Evolutionary conservation across 2,888 invertebrate genomes (phyloP).

Genomic region (Microchrysa polita): DNA sequence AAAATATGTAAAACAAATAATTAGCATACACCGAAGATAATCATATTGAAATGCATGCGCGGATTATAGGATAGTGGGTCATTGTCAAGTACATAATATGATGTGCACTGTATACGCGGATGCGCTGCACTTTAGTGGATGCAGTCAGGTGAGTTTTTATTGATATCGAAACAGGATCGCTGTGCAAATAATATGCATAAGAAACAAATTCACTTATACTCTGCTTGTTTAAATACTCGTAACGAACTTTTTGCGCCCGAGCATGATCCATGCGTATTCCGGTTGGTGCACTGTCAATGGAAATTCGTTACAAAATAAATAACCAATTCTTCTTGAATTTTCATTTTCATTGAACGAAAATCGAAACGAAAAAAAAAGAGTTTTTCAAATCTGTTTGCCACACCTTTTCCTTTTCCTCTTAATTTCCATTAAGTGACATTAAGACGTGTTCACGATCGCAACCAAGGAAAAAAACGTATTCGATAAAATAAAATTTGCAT

Average conservation of each 20-base stretch:
- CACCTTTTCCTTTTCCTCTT: slow-evolving; percentile 40
- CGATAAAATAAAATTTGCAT: slow-evolving; percentile 47
- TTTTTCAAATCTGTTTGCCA: slow-evolving; percentile 42
- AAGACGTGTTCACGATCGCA: slow-evolving; percentile 24
- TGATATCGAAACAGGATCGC: not conserved
- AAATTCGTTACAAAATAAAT: slow-evolving; percentile 47
- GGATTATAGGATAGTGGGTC: slow-evolving; percentile 38
- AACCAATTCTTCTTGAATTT: slow-evolving; percentile 6
- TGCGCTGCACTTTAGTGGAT: slow-evolving; percentile 25
- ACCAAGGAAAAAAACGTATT: slow-evolving; percentile 42
- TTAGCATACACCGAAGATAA: slow-evolving; percentile 46
- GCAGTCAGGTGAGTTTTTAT: not conserved
- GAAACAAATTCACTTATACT: not conserved
- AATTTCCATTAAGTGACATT: slow-evolving; percentile 40
- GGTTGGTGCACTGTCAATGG: not conserved
- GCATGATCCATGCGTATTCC: no score
- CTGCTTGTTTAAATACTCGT: not conserved
- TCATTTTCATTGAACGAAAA: slow-evolving; percentile 42
- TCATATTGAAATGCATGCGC: slow-evolving; percentile 39
- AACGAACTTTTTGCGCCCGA: slow-evolving; percentile 29
- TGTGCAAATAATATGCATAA: not conserved
- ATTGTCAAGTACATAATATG: slow-evolving; percentile 39
- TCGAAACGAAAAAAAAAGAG: slow-evolving; percentile 37
- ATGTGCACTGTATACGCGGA: not conserved
- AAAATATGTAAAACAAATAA: slow-evolving; percentile 48